Base-by-base conservation (phyloP, 1,140 invertebrate species). In the Ceratina australensis region DNA sequence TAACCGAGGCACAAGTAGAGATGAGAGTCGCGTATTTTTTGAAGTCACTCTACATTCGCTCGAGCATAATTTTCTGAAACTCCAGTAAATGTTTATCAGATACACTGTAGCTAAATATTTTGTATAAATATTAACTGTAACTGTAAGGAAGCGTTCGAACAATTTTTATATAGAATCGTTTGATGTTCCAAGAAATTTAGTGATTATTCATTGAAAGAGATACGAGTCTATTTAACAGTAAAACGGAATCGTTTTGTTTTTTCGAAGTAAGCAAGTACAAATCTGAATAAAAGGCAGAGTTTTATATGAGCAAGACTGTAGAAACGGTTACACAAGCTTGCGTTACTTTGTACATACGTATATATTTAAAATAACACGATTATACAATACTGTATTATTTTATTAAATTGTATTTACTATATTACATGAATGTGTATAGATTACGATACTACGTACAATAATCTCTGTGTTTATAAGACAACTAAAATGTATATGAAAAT, bases 371-470 rank as follows among this genome's bases (percentile, higher is more conserved):
- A 20, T 49, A 59, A 59, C 42, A 75, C 24, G 49, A 18, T 42
- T 18, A 67, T 18, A 75, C 15, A 59, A 59, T 59, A 75, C 4
- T n/a, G 16, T 28, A 56, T 66, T 75, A 75, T 75, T 75, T 67
- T 75, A 59, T 75, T 75, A 75, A 59, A 24, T 67, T 67, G 33
- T 59, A 75, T 67, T 75, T 75, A 75, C 63, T 59, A 49, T 67
- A 59, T 59, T 75, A 49, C 33, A 75, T 49, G 28, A 75, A 56
- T 59, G 50, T 74, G 72, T 66, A 67, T 67, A 75, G 64, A 50
- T 57, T 33, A 42, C 10, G 10, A 54, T n/a, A 54, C 52, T 42
- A 15, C 42, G 28, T 74, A 66, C 26, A 24, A 42, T 26, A 67
- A 57, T 57, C 28, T 47, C 20, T 18, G 4, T 54, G 16, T 59